phyloP scores from a whole-genome alignment of 2,888 invertebrate genomes.

The Chaetogeoica ovagalla region DNA sequence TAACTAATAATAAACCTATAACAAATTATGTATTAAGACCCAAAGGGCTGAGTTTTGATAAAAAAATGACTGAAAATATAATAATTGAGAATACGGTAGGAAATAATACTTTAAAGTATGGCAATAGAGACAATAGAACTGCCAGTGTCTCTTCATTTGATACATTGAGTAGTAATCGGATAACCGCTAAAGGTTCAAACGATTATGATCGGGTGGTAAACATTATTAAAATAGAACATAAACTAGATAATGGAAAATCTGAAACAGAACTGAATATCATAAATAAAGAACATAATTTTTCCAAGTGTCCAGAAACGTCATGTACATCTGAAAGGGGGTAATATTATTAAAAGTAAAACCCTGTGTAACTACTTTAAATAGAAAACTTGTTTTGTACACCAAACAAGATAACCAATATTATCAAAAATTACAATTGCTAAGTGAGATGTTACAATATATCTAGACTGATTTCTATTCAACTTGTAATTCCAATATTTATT shows the following conservation, averaged over 20 bases:
- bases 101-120: not conserved
- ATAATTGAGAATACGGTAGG: not conserved
- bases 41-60: not conserved
- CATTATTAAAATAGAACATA: not conserved
- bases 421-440: not conserved
- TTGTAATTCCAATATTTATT: conserved; percentile 3
- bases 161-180: not conserved
- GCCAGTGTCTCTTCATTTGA: not conserved
- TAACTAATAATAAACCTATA: conserved; percentile 2
- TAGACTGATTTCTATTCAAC: conserved; percentile 28
- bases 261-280: not conserved
- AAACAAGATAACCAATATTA: not conserved
- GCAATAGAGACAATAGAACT: not conserved
- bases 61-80: not conserved
- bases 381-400: not conserved
- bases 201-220: not conserved
- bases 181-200: not conserved
- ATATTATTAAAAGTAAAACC: not conserved
- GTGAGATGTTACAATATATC: not conserved
- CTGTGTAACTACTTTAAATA: not conserved
- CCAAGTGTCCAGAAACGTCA: not conserved
- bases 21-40: conserved; percentile 15
- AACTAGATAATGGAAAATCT: not conserved
- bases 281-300: not conserved
- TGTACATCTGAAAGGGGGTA: not conserved